A percentile compares a stretch with the other conserved stretches of the same genome.
Conservation (phyloP, 2,797 vertebrate genomes). For the Orestias chungarensis region DNA sequence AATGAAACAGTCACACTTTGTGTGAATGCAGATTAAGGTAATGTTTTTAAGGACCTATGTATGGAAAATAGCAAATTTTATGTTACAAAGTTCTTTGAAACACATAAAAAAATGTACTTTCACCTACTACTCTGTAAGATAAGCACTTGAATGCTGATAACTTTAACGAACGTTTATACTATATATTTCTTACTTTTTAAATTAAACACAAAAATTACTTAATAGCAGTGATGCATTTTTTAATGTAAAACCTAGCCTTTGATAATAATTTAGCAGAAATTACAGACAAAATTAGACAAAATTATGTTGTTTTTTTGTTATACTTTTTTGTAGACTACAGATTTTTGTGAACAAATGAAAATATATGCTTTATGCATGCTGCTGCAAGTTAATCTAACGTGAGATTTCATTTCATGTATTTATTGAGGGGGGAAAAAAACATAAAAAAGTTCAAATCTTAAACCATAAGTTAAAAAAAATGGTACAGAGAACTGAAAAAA, state of each 20-base stretch:
- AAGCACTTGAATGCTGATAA: too few relatives aligned
- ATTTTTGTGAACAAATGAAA: not conserved
- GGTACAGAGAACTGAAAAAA: not conserved
- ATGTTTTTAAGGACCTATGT: too few relatives aligned
- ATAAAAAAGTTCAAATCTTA: not conserved
- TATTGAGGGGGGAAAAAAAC: not conserved
- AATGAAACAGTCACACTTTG: not conserved
- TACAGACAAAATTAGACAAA: too few relatives aligned
- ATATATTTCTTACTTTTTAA: not conserved
- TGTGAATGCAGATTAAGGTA: too few relatives aligned
- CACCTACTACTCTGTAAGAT: too few relatives aligned
- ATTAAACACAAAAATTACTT: not conserved
- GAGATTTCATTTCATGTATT: not conserved
- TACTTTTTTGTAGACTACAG: not conserved
- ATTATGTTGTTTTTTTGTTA: not conserved
- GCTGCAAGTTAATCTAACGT: not conserved
- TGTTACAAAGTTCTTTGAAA: too few relatives aligned
- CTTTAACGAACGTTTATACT: too few relatives aligned
- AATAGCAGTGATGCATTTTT: not conserved
- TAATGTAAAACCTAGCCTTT: not conserved
- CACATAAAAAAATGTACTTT: too few relatives aligned
- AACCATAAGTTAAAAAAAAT: not conserved
- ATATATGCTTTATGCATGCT: not conserved
- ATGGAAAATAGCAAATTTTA: too few relatives aligned
- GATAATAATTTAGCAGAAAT: too few relatives aligned